A percentile compares a stretch with the other conserved stretches of the same genome.
Evolutionary conservation across 2,888 invertebrate genomes (phyloP).

Genomic region (Polyploca ridens): DNA sequence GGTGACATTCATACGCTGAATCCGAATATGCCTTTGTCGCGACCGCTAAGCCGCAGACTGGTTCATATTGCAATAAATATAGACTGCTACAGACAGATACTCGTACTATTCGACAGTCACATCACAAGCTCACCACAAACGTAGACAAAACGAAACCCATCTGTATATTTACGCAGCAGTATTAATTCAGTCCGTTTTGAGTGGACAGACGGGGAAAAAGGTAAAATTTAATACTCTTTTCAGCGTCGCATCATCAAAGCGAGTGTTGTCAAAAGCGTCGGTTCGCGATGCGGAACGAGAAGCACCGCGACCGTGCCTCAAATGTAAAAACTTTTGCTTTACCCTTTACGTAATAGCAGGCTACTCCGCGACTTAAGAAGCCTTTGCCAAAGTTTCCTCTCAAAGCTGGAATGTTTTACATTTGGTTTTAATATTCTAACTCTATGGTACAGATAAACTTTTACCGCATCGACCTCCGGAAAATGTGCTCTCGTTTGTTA

Average conservation of each 20-base stretch:
- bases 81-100: constrained; percentile 18
- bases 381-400: constrained; percentile 75
- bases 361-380: constrained; percentile 69
- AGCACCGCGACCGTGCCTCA: constrained; percentile 68
- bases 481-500: constrained; percentile 26
- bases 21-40: constrained; percentile 60
- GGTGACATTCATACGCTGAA: constrained; percentile 61
- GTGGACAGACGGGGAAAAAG: constrained; percentile 63
- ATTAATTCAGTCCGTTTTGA: constrained; percentile 68
- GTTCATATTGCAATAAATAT: constrained; percentile 30
- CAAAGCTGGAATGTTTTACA: constrained; percentile 79
- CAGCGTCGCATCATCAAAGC: constrained; percentile 73
- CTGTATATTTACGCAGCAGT: constrained; percentile 58
- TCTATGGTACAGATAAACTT: constrained; percentile 50
- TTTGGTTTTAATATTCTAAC: constrained; percentile 69
- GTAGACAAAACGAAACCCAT: constrained; percentile 45
- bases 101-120: constrained; percentile 27
- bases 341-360: constrained; percentile 75
- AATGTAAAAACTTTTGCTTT: constrained; percentile 81
- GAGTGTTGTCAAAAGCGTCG: constrained; percentile 77
- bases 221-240: constrained; percentile 75
- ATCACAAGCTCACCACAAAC: constrained; percentile 31
- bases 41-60: constrained; percentile 53
- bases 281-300: constrained; percentile 71
- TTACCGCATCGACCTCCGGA: constrained; percentile 32